These are phyloP conservation scores for Amblyjoppa fuscipennis DNA, from an alignment of 2,888 invertebrate species.

Conservation along the genomic window DNA sequence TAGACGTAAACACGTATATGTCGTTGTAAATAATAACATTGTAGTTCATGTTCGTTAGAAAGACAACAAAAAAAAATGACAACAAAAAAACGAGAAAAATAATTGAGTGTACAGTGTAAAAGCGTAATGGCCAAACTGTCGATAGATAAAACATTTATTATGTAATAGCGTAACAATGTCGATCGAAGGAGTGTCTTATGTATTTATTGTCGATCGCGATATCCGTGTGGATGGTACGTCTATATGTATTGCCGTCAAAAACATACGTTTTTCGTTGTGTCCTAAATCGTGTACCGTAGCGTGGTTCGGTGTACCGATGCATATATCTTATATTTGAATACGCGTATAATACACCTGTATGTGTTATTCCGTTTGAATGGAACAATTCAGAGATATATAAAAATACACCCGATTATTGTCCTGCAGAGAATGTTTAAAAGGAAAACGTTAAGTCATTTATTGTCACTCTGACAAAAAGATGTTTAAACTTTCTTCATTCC, in stretches of 20 bases:
- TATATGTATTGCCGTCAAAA: conserved; percentile 31
- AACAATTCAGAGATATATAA: conserved; percentile 36
- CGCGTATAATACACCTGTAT: conserved; percentile 23
- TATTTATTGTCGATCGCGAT: conserved; percentile 50
- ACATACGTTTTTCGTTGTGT: conserved; percentile 26
- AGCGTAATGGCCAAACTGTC: conserved; percentile 66
- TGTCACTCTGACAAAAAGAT: conserved; percentile 51
- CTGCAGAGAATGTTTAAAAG: conserved; percentile 12
- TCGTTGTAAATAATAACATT: conserved; percentile 70
- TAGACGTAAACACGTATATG: conserved; percentile 62
- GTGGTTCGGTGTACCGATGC: conserved; percentile 44
- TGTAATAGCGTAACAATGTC: conserved; percentile 45
- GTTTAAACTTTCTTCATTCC: conserved; percentile 50
- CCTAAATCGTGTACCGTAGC: conserved; percentile 5
- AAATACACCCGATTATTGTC: conserved; percentile 14
- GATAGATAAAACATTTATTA: conserved; percentile 53
- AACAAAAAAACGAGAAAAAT: conserved; percentile 18
- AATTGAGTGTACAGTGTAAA: conserved; percentile 66
- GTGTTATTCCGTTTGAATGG: conserved; percentile 20
- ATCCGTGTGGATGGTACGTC: conserved; percentile 18
- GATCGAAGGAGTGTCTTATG: conserved; percentile 57
- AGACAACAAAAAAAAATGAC: conserved; percentile 15
- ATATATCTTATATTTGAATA: conserved; percentile 40
- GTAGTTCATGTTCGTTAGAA: conserved; percentile 67
- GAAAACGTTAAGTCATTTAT: conserved; percentile 28